These are phyloP conservation scores for Drosophila biarmipes DNA, from an alignment of 1,140 invertebrate genomes.

Conservation along the genomic window DNA sequence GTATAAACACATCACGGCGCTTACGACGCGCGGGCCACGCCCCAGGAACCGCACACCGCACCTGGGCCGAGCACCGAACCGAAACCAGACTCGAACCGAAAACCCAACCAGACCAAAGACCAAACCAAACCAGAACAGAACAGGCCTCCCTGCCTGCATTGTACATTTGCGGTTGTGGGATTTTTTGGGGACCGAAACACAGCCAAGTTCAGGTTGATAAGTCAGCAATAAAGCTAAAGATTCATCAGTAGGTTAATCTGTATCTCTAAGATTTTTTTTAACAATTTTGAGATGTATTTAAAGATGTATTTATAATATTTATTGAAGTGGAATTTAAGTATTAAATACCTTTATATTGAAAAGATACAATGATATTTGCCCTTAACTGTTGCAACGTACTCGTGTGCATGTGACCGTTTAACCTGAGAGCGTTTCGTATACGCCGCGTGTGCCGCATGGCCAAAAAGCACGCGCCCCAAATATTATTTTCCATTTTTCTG, in stretches of 20 bases:
- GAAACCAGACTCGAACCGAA: constrained; percentile 28
- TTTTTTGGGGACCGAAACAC: constrained; percentile 18
- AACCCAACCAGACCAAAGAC: constrained; percentile 30
- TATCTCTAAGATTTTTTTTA: too few relatives aligned
- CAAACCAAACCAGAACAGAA: constrained; percentile 22
- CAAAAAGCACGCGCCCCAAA: constrained; percentile 71
- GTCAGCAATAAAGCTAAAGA: background rate
- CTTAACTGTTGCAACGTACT: constrained; percentile 8
- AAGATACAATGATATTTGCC: background rate
- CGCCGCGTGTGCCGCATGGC: constrained; percentile 48
- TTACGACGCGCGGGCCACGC: constrained; percentile 8
- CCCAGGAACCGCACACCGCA: constrained; percentile 47
- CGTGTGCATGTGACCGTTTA: constrained; percentile 31
- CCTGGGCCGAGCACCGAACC: constrained; percentile 45
- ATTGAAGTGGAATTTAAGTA: too few relatives aligned
- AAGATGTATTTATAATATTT: too few relatives aligned
- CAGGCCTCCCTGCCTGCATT: constrained; percentile 39
- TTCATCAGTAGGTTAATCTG: too few relatives aligned
- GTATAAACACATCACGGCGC: constrained; percentile 76
- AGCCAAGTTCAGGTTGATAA: constrained; percentile 4
- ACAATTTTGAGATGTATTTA: too few relatives aligned
- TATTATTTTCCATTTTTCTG: constrained; percentile 71
- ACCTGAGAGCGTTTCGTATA: constrained; percentile 54
- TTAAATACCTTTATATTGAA: background rate
- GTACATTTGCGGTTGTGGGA: constrained; percentile 58